phyloP scores from a whole-genome alignment of 2,797 vertebrate species.

The Salarias fasciatus region DNA sequence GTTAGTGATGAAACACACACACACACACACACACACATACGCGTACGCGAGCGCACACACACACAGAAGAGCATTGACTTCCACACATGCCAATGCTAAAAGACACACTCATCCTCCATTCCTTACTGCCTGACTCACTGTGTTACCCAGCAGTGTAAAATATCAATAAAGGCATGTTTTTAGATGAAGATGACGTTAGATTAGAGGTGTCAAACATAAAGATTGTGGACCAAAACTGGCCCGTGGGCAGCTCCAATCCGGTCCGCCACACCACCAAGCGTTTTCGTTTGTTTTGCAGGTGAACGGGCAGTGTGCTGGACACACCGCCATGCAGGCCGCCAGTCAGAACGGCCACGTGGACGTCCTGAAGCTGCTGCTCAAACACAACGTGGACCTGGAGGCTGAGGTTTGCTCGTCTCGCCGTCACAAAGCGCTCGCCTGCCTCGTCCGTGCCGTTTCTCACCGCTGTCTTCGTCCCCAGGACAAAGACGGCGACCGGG shows the following conservation, averaged over 20 bases:
- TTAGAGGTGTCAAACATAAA: too few relatives aligned
- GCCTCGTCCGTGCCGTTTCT: background rate
- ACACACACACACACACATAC: slow-evolving; percentile 38
- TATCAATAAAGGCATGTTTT: too few relatives aligned
- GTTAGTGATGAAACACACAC: slow-evolving; percentile 74
- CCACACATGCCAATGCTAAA: slow-evolving; percentile 26
- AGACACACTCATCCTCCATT: slow-evolving; percentile 27
- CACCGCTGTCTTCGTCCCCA: slow-evolving; percentile 61
- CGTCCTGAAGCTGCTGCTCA: slow-evolving; percentile 96
- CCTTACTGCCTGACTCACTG: slow-evolving; percentile 21
- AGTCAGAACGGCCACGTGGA: slow-evolving; percentile 99
- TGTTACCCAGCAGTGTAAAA: too few relatives aligned
- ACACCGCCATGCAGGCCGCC: slow-evolving; percentile 99
- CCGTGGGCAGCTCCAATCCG: too few relatives aligned
- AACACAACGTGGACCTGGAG: slow-evolving; percentile 97
- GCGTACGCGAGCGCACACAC: too few relatives aligned
- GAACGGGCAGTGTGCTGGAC: slow-evolving; percentile 98
- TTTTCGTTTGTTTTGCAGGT: too few relatives aligned
- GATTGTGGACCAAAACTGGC: too few relatives aligned
- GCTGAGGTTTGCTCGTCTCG: slow-evolving; percentile 87
- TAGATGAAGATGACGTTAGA: too few relatives aligned
- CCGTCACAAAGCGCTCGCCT: too few relatives aligned
- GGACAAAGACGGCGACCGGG: slow-evolving; percentile 99
- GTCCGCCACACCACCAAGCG: too few relatives aligned
- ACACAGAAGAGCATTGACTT: too few relatives aligned